Base-by-base conservation (phyloP, 2,888 invertebrate species). In the Drosophila pullipes region DNA sequence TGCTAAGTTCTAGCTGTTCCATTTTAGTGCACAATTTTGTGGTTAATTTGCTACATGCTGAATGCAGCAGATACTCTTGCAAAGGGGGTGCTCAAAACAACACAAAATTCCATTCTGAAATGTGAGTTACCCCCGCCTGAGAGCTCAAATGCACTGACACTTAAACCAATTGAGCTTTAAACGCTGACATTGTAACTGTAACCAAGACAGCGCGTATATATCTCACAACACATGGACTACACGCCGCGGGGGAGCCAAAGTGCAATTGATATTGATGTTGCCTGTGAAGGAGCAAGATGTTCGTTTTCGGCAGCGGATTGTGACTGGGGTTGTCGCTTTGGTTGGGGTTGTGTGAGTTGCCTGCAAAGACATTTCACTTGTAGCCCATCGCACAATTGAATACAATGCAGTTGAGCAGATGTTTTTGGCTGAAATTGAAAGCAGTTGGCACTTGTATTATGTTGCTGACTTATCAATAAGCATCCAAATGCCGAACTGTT, bases 101-200 rank as follows among this genome's bases (percentile, higher is more conserved):
- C 67, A 54, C 30, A n/a, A 44, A 49, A 71, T 50, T 52, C 31
- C 11, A 62, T 37, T 47, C 44, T 64, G 44, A 31, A 35, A 16
- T 30, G 55, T 44, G 58, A 67, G 53, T 68, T 62, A 39, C 71
- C 68, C 73, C 60, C 58, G 30, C 22, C 30, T 22, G 37, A 60
- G 25, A 55, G 31, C 73, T 60, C 78, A 78, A 87, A 74, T 74
- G 78, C 76, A 39, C 72, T 69, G 69, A 58, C 90, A 86, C 90
- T 90, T 81, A 69, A 81, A 74, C 83, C 89, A 86, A 90, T 88
- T 90, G 90, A 81, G 88, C 81, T 82, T 88, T 88, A 90, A 90
- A 78, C 83, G 85, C 70, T 70, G 72, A 71, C 78, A 78, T 47
- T 65, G 76, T 62, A 74, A 77, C 79, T 66, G 68, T 61, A 64